Conservation (phyloP, 1,140 invertebrate genomes). For the Mamestra configurata region DNA sequence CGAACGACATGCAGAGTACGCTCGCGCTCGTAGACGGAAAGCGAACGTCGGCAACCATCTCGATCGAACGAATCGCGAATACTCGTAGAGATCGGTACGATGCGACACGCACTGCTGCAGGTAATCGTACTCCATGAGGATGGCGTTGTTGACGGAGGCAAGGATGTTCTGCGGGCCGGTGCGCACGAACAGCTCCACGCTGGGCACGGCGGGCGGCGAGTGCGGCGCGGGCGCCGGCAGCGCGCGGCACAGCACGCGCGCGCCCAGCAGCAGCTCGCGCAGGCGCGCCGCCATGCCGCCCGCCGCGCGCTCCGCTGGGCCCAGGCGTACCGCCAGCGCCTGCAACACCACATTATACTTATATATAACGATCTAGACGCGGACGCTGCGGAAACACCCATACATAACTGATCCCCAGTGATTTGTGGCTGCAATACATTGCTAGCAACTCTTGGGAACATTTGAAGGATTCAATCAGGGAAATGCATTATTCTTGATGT, state of each 20-base stretch:
- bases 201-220: conserved; percentile 70
- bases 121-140: conserved; percentile 86
- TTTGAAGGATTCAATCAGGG: no score
- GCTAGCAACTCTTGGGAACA: no score
- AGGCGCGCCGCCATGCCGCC: conserved; percentile 82
- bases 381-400: no score
- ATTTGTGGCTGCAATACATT: no score
- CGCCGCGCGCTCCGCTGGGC: conserved; percentile 84
- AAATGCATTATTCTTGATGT: no score
- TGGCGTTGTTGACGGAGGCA: conserved; percentile 89
- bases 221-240: conserved; percentile 74
- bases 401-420: no score
- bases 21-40: no score
- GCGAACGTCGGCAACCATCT: no score
- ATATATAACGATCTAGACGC: no score
- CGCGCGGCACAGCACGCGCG: conserved; percentile 83
- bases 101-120: conserved; percentile 67
- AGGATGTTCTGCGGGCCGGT: conserved; percentile 87
- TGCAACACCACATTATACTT: conserved; percentile 65
- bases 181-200: conserved; percentile 90
- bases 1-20: no score
- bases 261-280: conserved; percentile 80
- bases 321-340: conserved; percentile 87
- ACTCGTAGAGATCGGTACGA: no score
- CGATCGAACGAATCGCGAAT: no score